Base-by-base conservation (phyloP, 2,888 invertebrate species). In the Dryomyza anilis region DNA sequence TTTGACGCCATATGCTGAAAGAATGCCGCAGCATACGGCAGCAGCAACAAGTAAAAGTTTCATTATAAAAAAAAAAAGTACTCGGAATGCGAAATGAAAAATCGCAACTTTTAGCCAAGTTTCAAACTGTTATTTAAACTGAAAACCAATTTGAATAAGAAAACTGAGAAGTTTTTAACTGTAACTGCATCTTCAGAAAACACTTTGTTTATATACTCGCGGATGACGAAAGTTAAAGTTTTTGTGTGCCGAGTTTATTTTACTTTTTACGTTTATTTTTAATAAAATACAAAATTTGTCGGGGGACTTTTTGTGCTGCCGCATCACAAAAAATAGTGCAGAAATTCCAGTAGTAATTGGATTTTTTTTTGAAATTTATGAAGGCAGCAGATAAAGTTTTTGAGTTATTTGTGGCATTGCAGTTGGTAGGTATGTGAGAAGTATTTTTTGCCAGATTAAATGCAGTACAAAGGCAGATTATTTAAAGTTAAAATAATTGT, bases 21-120 rank as follows among this genome's bases (percentile, higher is more conserved):
- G 21, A 30, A 59, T 59, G 46, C 29, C 30, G 46, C n/a, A 16
- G 33, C 58, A 29, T 16, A 59, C 19, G 21, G 48, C 14, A 21
- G 14, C 46, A 21, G 58, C 58, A 59, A 59, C 46, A 45, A 45
- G 46, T 59, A 57, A 43, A 57, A 45, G 25, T 57, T 57, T 57
- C 19, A 2, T 29, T 27, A 33, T 57, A 30, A 25, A 43, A 33
- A 33, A 30, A 46, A 29, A 27, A 19, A 30, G 23, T 46, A 21
- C 46, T 21, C n/a, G n/a, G n/a, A 48, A 23, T 48, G 21, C 8
- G 14, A 48, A 48, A 48, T 3, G 14, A 14, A 48, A 25, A 48
- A 2, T 3, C 1, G 23, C 21, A 23, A 56, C 14, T 39, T 56
- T 56, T 14, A 16, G 36, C n/a, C 2, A 23, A 56, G 23, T 39